Conservation (phyloP, 2,888 invertebrate genomes). For the Pristionchus mayeri region DNA sequence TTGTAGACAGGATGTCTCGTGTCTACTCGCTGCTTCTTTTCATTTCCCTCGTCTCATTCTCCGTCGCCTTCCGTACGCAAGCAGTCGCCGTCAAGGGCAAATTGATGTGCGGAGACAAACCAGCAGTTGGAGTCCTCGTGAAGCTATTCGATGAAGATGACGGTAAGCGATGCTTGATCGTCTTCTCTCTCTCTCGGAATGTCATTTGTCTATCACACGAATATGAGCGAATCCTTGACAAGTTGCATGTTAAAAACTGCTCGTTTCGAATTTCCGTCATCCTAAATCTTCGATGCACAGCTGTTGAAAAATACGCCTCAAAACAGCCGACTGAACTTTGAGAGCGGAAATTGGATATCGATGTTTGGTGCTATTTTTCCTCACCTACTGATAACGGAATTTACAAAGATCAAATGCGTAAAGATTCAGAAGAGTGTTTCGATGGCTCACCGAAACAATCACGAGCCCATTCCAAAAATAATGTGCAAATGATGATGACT, state of each 20-base stretch:
- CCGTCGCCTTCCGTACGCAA: constrained; percentile 62
- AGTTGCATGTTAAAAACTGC: neutral
- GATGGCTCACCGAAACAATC: no score
- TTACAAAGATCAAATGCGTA: no score
- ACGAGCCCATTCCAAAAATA: no score
- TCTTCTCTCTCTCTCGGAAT: neutral
- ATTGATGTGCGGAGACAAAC: constrained; percentile 68
- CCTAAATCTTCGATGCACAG: constrained; percentile 33
- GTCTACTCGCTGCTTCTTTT: constrained; percentile 37
- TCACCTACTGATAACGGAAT: no score
- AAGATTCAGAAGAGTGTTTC: no score
- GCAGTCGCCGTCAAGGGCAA: constrained; percentile 69
- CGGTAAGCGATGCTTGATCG: constrained; percentile 55
- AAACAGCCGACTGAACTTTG: neutral
- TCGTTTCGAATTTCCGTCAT: neutral
- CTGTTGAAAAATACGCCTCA: constrained; percentile 7
- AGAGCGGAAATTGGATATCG: neutral
- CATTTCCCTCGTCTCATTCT: neutral
- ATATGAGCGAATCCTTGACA: neutral
- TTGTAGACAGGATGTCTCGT: neutral
- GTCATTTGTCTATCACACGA: neutral
- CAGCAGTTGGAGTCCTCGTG: constrained; percentile 66
- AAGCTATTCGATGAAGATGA: constrained; percentile 73
- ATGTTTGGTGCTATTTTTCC: no score
- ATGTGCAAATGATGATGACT: neutral